Conservation (phyloP, 2,113 vertebrate species). For the Heloderma charlesbogerti region DNA sequence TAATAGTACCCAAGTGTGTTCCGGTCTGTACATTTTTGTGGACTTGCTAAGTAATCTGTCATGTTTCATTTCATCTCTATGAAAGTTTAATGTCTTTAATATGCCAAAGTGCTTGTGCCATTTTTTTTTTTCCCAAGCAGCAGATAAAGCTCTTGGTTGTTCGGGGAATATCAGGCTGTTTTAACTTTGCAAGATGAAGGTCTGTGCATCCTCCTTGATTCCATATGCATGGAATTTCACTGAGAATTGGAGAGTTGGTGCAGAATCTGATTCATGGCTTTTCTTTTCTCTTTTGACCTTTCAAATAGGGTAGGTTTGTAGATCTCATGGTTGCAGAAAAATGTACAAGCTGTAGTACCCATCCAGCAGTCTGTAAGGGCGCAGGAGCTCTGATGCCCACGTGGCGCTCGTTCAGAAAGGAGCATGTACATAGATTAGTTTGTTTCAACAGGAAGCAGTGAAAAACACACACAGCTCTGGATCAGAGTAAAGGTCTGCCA, state of each 20-base stretch:
- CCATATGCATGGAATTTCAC: neutral
- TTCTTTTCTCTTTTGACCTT: conserved; percentile 25
- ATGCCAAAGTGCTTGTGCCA: neutral
- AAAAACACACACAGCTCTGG: neutral
- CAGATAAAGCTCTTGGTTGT: neutral
- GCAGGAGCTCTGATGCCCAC: neutral
- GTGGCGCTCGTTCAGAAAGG: neutral
- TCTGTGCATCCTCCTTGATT: neutral
- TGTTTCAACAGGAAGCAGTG: neutral
- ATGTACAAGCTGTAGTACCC: neutral
- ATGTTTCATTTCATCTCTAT: conserved; percentile 56
- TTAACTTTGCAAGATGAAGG: neutral
- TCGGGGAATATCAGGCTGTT: conserved; percentile 4
- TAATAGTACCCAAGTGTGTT: conserved; percentile 19
- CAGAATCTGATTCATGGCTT: conserved; percentile 20
- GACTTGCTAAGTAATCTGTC: conserved; percentile 60
- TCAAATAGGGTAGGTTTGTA: neutral
- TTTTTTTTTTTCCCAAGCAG: fast-evolving
- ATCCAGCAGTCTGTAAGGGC: neutral
- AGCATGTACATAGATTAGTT: neutral
- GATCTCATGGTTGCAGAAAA: neutral
- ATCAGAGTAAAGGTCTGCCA: neutral
- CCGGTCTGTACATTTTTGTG: conserved; percentile 52
- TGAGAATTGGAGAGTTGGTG: neutral
- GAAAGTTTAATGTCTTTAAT: conserved; percentile 24